Conservation (phyloP, 1,140 invertebrate genomes). For the Lepidurus couesii region DNA sequence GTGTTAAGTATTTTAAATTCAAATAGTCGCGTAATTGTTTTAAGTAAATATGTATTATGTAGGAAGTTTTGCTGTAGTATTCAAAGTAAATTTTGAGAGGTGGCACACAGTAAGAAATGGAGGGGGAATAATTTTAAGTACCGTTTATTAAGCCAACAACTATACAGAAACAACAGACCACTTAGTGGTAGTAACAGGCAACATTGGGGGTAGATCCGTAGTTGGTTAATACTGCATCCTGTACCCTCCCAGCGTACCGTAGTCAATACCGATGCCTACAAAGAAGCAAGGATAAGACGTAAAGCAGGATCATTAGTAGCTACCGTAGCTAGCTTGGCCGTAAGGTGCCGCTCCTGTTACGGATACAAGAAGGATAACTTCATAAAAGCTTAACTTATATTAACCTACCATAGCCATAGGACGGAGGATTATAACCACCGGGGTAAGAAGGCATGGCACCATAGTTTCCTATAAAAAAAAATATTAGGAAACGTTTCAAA, state of each 20-base stretch:
- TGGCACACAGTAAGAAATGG: neutral
- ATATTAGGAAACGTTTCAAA: neutral
- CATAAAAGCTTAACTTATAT: neutral
- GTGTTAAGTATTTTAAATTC: no score
- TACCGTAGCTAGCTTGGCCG: neutral
- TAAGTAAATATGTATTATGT: no score
- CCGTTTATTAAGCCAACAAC: neutral
- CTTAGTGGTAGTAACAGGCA: neutral
- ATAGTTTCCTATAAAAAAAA: neutral
- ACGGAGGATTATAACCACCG: neutral
- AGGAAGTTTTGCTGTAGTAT: neutral
- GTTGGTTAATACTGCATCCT: slow-evolving; percentile 10
- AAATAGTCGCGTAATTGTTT: no score
- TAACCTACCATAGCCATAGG: neutral
- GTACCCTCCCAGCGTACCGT: neutral
- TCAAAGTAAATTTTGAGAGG: neutral
- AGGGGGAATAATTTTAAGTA: neutral
- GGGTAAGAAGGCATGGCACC: neutral
- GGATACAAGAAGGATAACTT: neutral
- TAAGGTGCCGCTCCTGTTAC: neutral
- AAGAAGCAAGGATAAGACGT: slow-evolving; percentile 6
- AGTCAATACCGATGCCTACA: neutral
- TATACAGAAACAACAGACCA: neutral
- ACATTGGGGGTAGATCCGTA: neutral
- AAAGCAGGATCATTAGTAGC: neutral